Evolutionary conservation across 2,888 invertebrate species (phyloP), one percentile per base, ranked within the genome.

Genomic region (Aleiodes testaceus): DNA sequence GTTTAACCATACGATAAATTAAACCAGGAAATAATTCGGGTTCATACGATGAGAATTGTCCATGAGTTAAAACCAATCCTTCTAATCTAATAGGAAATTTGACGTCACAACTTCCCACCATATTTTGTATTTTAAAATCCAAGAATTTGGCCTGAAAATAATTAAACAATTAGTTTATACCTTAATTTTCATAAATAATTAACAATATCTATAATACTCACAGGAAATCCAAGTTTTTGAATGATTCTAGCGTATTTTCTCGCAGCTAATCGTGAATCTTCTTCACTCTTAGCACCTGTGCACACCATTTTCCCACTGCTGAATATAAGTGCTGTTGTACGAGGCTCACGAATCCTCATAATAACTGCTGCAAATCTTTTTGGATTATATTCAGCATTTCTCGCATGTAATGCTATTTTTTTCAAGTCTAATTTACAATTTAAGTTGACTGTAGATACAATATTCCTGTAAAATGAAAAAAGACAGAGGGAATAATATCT

Each of bases 11-110:
- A 81, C 99, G 91, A 87, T 99, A 99, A 72, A 99, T 97, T 26
- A 99, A 91, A 11, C 99, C 99, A n/a, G 99, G 98, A 88, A 99
- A 99, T 69, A 99, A 89, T 89, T 99, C 99, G 0, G 99, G 99
- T 88, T 99, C 99, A 86, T 99, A 99, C 0, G 87, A 87, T 16
- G 87, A 87, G 85, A 94, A 95, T 87, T 95, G 94, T 75, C 93
- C 92, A 85, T 95, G 95, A 3, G 94, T 94, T n/a, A 95, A 88
- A 59, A 94, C 94, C 47, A 95, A 88, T 42, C 94, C 93, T 87
- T 95, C 94, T 73, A 95, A 87, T 79, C 95, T 90, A 72, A 95
- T 95, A 1, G 95, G 95, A 87, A 96, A 95, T 80, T 94, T 94
- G 0, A 96, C 94, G 84, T 95, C 95, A 88, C 95, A 95, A 81